These are phyloP conservation scores for Palythoa grandiflora DNA, from an alignment of 92 coral and sea anemone genomes.

Conservation along the genomic window DNA sequence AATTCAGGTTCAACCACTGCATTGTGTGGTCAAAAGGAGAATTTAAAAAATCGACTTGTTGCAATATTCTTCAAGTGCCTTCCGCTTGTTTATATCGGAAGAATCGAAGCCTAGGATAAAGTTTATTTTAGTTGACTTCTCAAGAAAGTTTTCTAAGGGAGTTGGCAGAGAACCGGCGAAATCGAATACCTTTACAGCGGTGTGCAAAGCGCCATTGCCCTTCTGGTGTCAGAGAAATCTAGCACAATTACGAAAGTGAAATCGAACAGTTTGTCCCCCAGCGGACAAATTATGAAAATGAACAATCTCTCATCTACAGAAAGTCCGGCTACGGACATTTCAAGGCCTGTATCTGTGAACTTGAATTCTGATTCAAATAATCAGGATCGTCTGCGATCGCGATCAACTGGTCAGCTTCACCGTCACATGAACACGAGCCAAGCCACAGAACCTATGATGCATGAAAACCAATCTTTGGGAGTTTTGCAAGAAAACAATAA, in stretches of 20 bases:
- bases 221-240: not conserved
- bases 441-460: constrained; percentile 80
- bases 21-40: constrained; percentile 11
- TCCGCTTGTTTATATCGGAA: constrained; percentile 23
- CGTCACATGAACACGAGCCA: constrained; percentile 41
- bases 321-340: constrained; percentile 15
- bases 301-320: constrained; percentile 30
- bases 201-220: constrained; percentile 14
- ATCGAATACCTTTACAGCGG: not conserved
- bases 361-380: constrained; percentile 37
- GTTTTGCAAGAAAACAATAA: constrained; percentile 76
- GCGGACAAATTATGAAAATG: constrained; percentile 43
- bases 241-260: constrained; percentile 17
- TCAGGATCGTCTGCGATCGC: constrained; percentile 30
- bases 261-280: constrained; percentile 18
- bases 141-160: not conserved
- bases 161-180: not conserved
- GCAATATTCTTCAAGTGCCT: not conserved
- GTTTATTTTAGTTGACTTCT: not conserved
- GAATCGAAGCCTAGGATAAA: not conserved
- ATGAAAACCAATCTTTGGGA: constrained; percentile 64
- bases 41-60: not conserved
- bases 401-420: constrained; percentile 10
- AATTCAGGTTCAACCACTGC: not conserved
- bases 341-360: constrained; percentile 30